Conservation (phyloP, 2,797 vertebrate genomes). For the Meriones psammophilus region DNA sequence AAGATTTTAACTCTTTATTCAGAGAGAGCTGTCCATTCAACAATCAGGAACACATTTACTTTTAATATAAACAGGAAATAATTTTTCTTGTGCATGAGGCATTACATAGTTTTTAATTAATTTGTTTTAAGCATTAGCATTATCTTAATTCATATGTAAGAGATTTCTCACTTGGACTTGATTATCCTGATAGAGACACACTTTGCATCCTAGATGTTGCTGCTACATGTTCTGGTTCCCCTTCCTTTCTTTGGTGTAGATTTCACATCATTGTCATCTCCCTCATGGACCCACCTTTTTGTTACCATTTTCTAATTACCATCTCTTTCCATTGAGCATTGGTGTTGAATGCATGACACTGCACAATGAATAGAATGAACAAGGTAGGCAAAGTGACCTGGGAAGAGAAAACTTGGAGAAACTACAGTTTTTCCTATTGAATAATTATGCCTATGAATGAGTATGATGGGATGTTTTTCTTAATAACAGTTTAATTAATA, state of each 20-base stretch:
- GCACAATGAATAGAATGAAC: not conserved
- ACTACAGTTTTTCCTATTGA: not conserved
- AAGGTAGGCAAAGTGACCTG: not conserved
- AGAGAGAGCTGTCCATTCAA: not conserved
- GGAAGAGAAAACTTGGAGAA: not conserved
- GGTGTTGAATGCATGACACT: not conserved
- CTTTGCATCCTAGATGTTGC: not conserved
- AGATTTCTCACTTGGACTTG: constrained; percentile 2
- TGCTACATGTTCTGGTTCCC: not conserved
- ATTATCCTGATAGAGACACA: not conserved
- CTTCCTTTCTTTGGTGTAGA: not conserved
- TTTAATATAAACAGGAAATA: not conserved
- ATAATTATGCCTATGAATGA: not conserved
- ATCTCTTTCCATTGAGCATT: not conserved
- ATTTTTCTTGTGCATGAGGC: not conserved
- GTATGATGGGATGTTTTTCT: not conserved
- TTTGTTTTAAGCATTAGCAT: constrained; percentile 26
- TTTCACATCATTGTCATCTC: not conserved
- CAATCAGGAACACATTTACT: not conserved
- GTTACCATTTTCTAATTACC: not conserved
- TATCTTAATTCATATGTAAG: not conserved
- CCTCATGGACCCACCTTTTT: not conserved
- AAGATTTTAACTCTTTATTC: not conserved
- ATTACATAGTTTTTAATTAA: not conserved
- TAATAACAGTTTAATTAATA: constrained; percentile 4